Base-by-base conservation (phyloP, 2,113 vertebrate genomes). In the Ciconia maguari region DNA sequence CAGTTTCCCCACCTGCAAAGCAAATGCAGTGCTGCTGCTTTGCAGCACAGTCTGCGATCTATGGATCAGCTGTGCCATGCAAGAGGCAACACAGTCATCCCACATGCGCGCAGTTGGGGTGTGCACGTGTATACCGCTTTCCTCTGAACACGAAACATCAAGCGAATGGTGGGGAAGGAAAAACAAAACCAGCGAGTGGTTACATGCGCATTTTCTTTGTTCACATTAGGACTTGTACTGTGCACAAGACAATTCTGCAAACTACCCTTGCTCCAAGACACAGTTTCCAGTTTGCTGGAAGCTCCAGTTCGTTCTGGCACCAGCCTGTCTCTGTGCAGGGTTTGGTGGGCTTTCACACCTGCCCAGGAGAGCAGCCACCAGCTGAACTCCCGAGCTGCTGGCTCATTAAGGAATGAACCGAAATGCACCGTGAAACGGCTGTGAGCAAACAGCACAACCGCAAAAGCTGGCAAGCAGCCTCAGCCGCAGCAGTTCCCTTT, bases 91-190 rank as follows among this genome's bases (percentile, higher is more conserved):
- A 1, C 4, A 3, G 25, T 2, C 64, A 30, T 3, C 41, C 42
- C 69, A 9, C 7, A 11, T 2, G 9, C 1, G 6, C 0, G 2
- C 2, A 14, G 51, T 1, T 21, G 61, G 71, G 65, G 36, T 2
- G 27, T 2, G 19, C 15, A 11, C 3, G 0, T 1, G 6, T 1
- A 1, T 1, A 6, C 18, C 25, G 0, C 38, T 12, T 5, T 6
- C 41, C 48, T 26, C 65, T 8, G 18, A 57, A 8, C 27, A 9
- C 0, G 7, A 7, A 41, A 22, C n/a, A 26, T 2, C 11, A 4
- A 12, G 12, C 13, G 18, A 32, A 44, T 0, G 15, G 11, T 2
- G 25, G 13, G 46, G 49, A 30, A 20, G 49, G 41, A 32, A 16
- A 41, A 80, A 26, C 1, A 2, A 48, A 32, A 20, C 9, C 46